phyloP scores from a whole-genome alignment of 37 sponge, comb jelly and placozoan genomes.

The Diacarnus erythraeanus region DNA sequence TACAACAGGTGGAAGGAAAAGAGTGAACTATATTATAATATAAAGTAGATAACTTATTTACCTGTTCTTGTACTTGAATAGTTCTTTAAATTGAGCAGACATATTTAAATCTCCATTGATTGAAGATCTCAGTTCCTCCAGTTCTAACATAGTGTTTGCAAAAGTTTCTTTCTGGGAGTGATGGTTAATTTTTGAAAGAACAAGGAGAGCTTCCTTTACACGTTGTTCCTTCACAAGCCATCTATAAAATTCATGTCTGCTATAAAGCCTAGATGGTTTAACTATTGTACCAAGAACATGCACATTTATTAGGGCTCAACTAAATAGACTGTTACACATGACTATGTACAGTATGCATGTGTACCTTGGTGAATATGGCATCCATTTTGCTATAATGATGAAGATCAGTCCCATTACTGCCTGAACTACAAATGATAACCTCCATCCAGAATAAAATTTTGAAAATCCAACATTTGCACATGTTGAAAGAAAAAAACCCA shows the following conservation, averaged over 20 bases:
- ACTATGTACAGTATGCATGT: not conserved
- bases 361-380: constrained; percentile 1
- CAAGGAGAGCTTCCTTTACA: not conserved
- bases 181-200: not conserved
- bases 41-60: not conserved
- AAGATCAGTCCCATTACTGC: not conserved
- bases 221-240: not conserved
- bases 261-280: too few species aligned
- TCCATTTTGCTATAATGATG: not conserved
- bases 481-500: not conserved
- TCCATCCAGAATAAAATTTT: not conserved
- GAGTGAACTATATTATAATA: not conserved
- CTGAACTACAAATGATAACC: not conserved
- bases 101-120: not conserved
- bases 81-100: not conserved
- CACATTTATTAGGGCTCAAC: too few species aligned
- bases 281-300: too few species aligned
- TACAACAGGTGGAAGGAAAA: too few species aligned
- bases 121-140: constrained; percentile 1
- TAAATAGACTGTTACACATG: too few species aligned
- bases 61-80: not conserved
- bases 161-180: not conserved
- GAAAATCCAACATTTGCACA: not conserved
- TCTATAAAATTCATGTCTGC: not conserved
- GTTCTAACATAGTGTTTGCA: not conserved